Base-by-base conservation (phyloP, 2,113 vertebrate species). In the Asarcornis scutulata region DNA sequence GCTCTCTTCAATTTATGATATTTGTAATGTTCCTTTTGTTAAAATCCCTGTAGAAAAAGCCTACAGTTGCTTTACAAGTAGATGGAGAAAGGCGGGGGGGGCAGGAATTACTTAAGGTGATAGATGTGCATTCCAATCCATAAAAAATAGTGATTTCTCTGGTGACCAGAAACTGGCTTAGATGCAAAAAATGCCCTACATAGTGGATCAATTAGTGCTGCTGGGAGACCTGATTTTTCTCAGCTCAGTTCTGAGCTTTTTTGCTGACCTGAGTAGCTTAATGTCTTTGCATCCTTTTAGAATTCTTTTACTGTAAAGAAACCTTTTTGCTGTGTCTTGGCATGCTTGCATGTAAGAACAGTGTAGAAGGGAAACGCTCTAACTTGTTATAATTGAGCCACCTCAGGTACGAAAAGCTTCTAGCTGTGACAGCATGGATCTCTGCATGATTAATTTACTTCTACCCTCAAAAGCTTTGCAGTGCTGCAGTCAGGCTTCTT, bases 391-490 rank as follows among this genome's bases (percentile, higher is more conserved):
- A 95, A 80, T 50, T 76, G 82, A 93, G 50, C 79, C 72, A 74
- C 79, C 79, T 93, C 48, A 50, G 94, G 88, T 80, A 86, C 78
- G 53, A 81, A 86, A 68, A 90, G 83, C 75, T 93, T 80, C 90
- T 88, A 96, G 75, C 75, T 36, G 77, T 23, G 50, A 83, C 92
- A 93, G 79, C 71, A 80, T 74, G 90, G 83, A 86, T 94, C 92
- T 94, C 93, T 90, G 82, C 83, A 17, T 79, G 82, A 94, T 93
- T 93, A 91, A 91, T 83, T 91, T 91, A 53, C 50, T 95, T 64
- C 82, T 80, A 18, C 55, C 59, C 34, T 86, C 9, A 2, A 10
- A 36, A 63, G 55, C 14, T 83, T 83, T 88, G 71, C 34, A 46
- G 4, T 68, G 36, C 66, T 87, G 66, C 32, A 34, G 75, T 89